Evolutionary conservation across 2,888 invertebrate species (phyloP).

Genomic region (Argyresthia albistria): DNA sequence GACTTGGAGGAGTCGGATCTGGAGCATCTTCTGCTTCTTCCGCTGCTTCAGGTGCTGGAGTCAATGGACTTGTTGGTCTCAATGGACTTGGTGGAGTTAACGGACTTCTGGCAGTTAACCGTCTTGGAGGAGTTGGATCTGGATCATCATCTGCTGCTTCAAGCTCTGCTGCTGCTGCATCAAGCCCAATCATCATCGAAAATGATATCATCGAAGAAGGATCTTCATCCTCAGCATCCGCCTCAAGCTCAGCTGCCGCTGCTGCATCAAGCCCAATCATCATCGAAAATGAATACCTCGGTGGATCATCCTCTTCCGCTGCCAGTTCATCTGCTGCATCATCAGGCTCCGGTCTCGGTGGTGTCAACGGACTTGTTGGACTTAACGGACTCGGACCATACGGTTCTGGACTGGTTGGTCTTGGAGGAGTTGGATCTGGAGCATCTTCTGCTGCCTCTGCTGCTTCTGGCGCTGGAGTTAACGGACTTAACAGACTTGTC

Average conservation of each 20-base stretch:
- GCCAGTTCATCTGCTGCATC: not conserved
- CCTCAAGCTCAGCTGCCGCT: not conserved
- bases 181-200: not conserved
- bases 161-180: not conserved
- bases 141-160: not conserved
- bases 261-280: not conserved
- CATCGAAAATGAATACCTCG: not conserved
- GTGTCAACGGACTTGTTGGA: not conserved
- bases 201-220: not conserved
- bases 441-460: not conserved
- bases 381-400: not conserved
- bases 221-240: not conserved
- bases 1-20: too few relatives aligned
- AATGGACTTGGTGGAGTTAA: not conserved
- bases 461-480: too few relatives aligned
- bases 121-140: conserved; percentile 2
- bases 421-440: not conserved
- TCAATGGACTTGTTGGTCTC: too few relatives aligned
- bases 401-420: too few relatives aligned
- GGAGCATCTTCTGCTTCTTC: too few relatives aligned
- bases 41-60: conserved; percentile 11
- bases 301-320: not conserved
- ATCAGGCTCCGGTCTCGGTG: not conserved
- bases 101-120: too few relatives aligned
- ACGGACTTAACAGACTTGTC: not conserved